phyloP scores from a whole-genome alignment of 2,888 invertebrate species.

The Eristalis arbustorum region DNA sequence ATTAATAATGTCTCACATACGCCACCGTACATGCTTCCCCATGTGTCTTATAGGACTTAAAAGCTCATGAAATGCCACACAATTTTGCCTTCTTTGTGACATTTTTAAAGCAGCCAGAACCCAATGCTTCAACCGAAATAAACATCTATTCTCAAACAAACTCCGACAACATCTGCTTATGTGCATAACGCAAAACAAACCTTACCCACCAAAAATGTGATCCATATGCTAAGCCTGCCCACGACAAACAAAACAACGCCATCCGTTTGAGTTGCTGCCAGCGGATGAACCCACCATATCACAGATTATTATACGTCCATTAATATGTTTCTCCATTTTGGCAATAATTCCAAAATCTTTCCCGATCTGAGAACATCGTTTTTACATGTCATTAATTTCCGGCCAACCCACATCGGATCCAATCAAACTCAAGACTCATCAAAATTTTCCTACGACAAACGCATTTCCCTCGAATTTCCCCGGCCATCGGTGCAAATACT shows the following conservation, averaged over 20 bases:
- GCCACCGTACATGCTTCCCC: too few relatives aligned
- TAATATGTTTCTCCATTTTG: constrained; percentile 1
- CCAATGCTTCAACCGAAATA: too few relatives aligned
- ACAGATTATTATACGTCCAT: background rate
- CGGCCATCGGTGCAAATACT: background rate
- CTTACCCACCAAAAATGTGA: background rate
- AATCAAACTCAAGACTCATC: constrained; percentile 22
- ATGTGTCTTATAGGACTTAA: too few relatives aligned
- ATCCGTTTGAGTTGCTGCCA: background rate
- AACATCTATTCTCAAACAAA: too few relatives aligned
- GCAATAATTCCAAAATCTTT: background rate
- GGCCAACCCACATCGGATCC: background rate
- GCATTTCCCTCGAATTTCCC: background rate
- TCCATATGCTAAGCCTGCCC: background rate
- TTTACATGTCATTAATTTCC: constrained; percentile 29
- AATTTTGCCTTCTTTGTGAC: too few relatives aligned
- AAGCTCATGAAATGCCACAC: too few relatives aligned
- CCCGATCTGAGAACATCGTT: constrained; percentile 9
- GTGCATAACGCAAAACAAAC: background rate
- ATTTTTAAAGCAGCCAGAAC: too few relatives aligned
- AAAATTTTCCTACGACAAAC: background rate
- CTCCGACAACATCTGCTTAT: too few relatives aligned
- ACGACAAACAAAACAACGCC: background rate
- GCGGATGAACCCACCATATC: background rate
- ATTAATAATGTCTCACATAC: too few relatives aligned